Evolutionary conservation across 2,113 vertebrate species (phyloP).

Genomic region (Tretioscincus oriximinensis): DNA sequence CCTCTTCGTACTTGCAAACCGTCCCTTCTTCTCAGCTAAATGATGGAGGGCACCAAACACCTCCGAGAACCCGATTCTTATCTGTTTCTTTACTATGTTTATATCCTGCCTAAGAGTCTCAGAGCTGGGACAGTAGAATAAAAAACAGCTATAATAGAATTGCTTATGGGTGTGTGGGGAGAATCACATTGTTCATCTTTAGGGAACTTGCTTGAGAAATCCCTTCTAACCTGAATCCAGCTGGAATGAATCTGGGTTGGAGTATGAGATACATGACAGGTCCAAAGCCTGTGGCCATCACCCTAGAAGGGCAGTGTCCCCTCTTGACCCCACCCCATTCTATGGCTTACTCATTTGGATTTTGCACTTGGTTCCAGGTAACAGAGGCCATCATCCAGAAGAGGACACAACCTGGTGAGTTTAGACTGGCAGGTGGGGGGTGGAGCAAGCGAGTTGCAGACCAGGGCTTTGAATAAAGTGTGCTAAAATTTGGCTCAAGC

Average conservation of each 20-base stretch:
- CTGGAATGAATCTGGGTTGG: background rate
- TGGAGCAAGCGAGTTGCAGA: rapidly evolving
- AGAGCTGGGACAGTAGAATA: too few species aligned
- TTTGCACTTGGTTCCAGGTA: slow-evolving; percentile 68
- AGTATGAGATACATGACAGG: too few species aligned
- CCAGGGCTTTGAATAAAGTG: background rate
- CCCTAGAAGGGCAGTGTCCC: too few species aligned
- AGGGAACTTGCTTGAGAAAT: too few species aligned
- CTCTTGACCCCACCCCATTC: too few species aligned
- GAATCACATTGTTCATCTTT: background rate
- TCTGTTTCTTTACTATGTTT: too few species aligned
- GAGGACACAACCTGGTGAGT: slow-evolving; percentile 76
- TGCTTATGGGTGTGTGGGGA: too few species aligned
- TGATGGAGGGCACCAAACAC: background rate
- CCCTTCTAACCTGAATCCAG: background rate
- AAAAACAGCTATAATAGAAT: too few species aligned
- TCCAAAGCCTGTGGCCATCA: too few species aligned
- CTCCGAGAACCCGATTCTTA: too few species aligned
- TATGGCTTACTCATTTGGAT: background rate
- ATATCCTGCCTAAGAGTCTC: too few species aligned
- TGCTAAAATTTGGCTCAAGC: background rate
- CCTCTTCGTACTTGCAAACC: background rate
- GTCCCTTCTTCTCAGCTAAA: too few species aligned
- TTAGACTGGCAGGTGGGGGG: rapidly evolving
- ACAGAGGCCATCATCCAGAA: slow-evolving; percentile 78